Conservation (phyloP, 2,113 vertebrate species). For the Aegotheles bennettii region DNA sequence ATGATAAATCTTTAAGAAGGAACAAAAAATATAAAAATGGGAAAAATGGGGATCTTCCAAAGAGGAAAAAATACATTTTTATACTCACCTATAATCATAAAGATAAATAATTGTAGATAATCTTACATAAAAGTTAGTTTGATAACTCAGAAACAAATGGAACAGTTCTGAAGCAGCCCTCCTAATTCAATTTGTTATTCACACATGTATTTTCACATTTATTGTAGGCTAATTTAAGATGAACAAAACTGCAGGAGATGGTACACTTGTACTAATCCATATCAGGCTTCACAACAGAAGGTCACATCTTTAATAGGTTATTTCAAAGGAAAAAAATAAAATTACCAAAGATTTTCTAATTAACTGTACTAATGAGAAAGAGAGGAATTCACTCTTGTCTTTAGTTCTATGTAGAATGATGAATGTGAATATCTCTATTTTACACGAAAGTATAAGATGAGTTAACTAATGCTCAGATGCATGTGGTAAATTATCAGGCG, state of each 20-base stretch:
- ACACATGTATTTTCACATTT: too few species aligned
- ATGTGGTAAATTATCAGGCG: neutral
- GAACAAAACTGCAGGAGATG: constrained; percentile 17
- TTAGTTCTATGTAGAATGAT: neutral
- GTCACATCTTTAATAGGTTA: constrained; percentile 18
- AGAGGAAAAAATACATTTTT: neutral
- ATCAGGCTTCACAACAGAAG: constrained; percentile 8
- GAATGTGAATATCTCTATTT: neutral
- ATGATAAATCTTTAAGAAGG: neutral
- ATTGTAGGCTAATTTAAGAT: constrained; percentile 49
- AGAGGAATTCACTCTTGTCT: neutral
- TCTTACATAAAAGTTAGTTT: neutral
- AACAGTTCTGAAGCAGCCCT: neutral
- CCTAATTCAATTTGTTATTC: neutral
- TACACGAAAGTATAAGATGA: neutral
- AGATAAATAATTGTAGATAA: neutral
- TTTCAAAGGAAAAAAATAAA: constrained; percentile 50
- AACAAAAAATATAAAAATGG: neutral
- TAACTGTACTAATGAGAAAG: constrained; percentile 9
- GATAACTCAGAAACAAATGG: neutral
- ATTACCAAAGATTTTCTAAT: constrained; percentile 8
- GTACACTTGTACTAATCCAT: constrained; percentile 39
- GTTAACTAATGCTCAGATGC: neutral
- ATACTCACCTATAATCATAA: neutral
- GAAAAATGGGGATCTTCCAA: neutral